Base-by-base conservation (phyloP, 2,888 invertebrate species). In the Meteorus cinctellus region DNA sequence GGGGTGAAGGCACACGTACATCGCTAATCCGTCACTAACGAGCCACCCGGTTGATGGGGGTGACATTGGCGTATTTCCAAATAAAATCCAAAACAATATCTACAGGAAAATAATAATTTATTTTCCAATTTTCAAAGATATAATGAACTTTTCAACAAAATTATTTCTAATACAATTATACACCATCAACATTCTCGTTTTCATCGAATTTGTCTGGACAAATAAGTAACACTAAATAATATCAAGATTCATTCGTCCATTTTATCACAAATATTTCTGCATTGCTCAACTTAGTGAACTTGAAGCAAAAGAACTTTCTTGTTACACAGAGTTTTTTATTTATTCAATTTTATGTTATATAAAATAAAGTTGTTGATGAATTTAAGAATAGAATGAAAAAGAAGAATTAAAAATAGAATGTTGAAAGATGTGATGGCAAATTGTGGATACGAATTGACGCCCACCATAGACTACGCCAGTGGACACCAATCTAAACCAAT, bases 11-110 rank as follows among this genome's bases (percentile, higher is more conserved):
- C 84, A 88, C 90, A 91, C 91, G 91, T 90, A 90, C 90, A 88
- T 86, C 89, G 89, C 91, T 91, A 91, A 91, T 91, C 91, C 91
- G 89, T 90, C 90, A 90, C 91, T 91, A 91, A 91, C 90, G 91
- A 91, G 91, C 90, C 90, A 84, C 82, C 86, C 86, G 85, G 82
- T 85, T 85, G 85, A 84, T 84, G 84, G 84, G 84, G 84, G 83
- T 79, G 74, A 77, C 84, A 85, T 82, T 83, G 84, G 82, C 83
- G 84, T 82, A 75, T 51, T 45, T 74, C 51, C 14, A 19, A 45
- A 14, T 51, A 45, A 34, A 59, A 55, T 55, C n/a, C 19, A 29
- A 45, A 19, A 68, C n/a, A 68, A 68, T 48, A 19, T 34, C 48
- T 55, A n/a, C 51, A 51, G 34, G 36, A 29, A 36, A n/a, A 19